These are phyloP conservation scores for Scelioninae gen. 2 DNA, from an alignment of 2,888 invertebrate species.

Conservation along the genomic window DNA sequence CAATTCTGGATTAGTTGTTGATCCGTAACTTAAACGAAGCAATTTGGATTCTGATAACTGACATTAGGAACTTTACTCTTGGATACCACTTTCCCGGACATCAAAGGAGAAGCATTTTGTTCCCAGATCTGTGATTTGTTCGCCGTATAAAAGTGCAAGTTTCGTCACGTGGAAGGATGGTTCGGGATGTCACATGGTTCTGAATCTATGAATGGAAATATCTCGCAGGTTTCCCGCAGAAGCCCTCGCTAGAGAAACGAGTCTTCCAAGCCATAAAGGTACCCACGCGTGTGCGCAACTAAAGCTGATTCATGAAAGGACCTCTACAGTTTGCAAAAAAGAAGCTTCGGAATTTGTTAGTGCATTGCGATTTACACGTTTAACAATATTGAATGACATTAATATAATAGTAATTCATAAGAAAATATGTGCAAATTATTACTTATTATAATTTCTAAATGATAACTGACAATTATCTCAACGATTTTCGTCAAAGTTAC, in stretches of 20 bases:
- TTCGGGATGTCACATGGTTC: conserved; percentile 66
- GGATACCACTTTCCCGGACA: no score
- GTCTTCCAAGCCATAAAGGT: conserved; percentile 75
- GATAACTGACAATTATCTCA: no score
- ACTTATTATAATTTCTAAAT: no score
- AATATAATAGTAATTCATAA: no score
- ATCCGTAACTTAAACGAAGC: conserved; percentile 10
- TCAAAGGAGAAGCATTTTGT: no score
- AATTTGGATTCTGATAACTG: conserved; percentile 1
- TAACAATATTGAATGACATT: no score
- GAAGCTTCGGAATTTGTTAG: background rate
- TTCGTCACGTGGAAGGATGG: conserved; percentile 68
- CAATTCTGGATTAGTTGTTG: conserved; percentile 36
- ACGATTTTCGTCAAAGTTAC: no score
- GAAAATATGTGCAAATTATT: no score
- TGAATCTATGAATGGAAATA: conserved; percentile 73
- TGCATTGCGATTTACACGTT: no score
- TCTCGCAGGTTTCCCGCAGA: conserved; percentile 72
- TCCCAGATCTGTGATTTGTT: conserved; percentile 23
- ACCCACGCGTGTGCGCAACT: conserved; percentile 66
- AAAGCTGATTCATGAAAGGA: conserved; percentile 69
- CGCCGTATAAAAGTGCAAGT: conserved; percentile 23
- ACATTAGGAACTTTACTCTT: background rate
- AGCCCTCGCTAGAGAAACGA: conserved; percentile 71
- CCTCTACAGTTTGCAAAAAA: conserved; percentile 21